A percentile compares a stretch with the other conserved stretches of the same genome.
Evolutionary conservation across 2,888 invertebrate species (phyloP).

Genomic region (Neria commutata): DNA sequence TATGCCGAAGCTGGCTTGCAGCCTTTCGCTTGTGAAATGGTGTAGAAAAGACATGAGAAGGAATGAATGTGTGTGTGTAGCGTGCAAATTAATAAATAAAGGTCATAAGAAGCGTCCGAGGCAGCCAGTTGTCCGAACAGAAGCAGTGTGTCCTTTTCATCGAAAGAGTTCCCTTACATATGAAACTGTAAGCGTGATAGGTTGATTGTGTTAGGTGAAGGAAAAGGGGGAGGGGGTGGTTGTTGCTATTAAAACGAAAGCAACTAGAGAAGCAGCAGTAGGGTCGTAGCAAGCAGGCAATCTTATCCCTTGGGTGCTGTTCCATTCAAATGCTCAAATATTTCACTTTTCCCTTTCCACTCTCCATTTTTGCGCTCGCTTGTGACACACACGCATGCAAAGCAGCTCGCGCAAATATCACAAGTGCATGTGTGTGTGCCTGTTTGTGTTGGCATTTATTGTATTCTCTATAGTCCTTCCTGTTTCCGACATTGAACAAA

Average conservation of each 20-base stretch:
- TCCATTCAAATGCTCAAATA: conserved; percentile 1
- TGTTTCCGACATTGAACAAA: too few relatives aligned
- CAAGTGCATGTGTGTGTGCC: background rate
- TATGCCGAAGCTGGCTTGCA: background rate
- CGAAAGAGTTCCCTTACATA: too few relatives aligned
- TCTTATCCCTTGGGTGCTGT: conserved; percentile 17
- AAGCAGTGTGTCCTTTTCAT: too few relatives aligned
- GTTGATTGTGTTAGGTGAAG: too few relatives aligned
- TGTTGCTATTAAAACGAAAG: too few relatives aligned
- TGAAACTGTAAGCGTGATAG: too few relatives aligned
- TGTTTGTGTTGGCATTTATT: too few relatives aligned
- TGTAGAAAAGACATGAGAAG: background rate
- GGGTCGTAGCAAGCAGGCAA: background rate
- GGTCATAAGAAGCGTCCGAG: conserved; percentile 12
- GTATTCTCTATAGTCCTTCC: too few relatives aligned
- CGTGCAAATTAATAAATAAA: conserved; percentile 18
- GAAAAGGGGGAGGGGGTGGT: too few relatives aligned
- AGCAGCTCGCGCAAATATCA: too few relatives aligned
- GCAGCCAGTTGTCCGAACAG: background rate
- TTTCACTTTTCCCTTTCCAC: background rate
- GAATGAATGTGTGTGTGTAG: too few relatives aligned
- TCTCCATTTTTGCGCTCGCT: background rate
- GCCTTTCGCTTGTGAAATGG: background rate
- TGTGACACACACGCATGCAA: background rate
- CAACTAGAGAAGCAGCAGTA: background rate